Conservation (phyloP, 2,113 vertebrate species). For the Periophthalmus modestus region DNA sequence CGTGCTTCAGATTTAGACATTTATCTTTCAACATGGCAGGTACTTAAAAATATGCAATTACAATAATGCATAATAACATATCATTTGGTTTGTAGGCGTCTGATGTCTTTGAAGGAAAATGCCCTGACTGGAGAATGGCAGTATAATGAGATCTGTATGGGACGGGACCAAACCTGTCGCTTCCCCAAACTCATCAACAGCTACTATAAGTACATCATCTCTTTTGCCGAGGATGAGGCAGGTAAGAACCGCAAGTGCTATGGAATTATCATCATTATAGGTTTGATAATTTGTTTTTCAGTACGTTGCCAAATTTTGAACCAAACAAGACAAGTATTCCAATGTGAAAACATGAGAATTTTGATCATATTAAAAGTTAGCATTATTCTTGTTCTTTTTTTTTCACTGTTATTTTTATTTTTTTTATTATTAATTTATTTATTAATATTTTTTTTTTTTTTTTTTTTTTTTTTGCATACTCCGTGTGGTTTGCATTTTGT, state of each 20-base stretch:
- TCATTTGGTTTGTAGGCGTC: conserved; percentile 63
- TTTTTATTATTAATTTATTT: too few relatives aligned
- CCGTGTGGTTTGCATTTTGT: too few relatives aligned
- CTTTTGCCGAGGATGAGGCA: conserved; percentile 84
- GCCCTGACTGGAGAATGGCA: conserved; percentile 68
- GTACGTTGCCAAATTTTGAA: too few relatives aligned
- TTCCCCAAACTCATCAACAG: conserved; percentile 83
- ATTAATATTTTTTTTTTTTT: too few relatives aligned
- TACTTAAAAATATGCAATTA: not conserved
- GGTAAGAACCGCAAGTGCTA: conserved; percentile 62
- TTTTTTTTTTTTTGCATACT: too few relatives aligned
- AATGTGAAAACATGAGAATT: too few relatives aligned
- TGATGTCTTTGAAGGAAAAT: conserved; percentile 82
- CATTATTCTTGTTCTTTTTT: too few relatives aligned
- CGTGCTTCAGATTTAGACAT: conserved; percentile 11
- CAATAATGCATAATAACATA: not conserved
- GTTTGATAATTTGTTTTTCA: not conserved
- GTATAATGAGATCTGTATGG: conserved; percentile 84
- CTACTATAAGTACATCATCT: conserved; percentile 84
- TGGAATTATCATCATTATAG: not conserved
- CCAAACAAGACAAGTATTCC: too few relatives aligned
- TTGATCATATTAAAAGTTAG: too few relatives aligned
- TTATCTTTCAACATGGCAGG: not conserved
- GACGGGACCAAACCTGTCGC: conserved; percentile 73
- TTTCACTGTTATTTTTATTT: too few relatives aligned